Base-by-base conservation (phyloP, 2,888 invertebrate genomes). In the Latrodectus hesperus region DNA sequence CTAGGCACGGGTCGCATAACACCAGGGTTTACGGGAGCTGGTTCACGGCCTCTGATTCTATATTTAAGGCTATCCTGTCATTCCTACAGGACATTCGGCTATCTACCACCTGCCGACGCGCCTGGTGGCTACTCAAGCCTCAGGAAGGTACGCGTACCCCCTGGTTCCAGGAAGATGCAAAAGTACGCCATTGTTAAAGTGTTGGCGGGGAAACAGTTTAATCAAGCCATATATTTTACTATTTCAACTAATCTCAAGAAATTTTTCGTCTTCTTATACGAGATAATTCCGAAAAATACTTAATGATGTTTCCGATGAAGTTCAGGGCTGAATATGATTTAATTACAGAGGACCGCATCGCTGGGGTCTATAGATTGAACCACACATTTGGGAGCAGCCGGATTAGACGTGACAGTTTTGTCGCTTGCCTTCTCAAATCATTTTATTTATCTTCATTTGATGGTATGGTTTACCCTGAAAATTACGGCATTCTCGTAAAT, bases 241-340 rank as follows among this genome's bases (percentile, higher is more conserved):
- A 60, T 12, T 55, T 79, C 71, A 16, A 79, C 12, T 79, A 71
- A 38, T 71, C 70, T 6, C 71, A 71, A 38, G 60, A 55, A 71
- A 3, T 38, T 55, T 70, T 5, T 55, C 52, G 12, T 72, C 64
- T 72, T 51, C 73, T 22, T 72, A 17, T 16, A 80, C 65, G 78
- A 79, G 70, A 60, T 71, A 9, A 26, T 26, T 79, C 78, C 9
- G 38, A 22, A 70, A 79, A 55, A 49, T 55, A 70, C 26, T 55
- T 16, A 55, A 26, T 60, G 16, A 55, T 60, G 55, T 55, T 60
- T 17, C 70, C 14, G 38, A 53, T 70, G 14, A 16, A 16, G 14
- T 78, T 70, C n/a, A 16, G 49, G n/a, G 38, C 70, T 38, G 55
- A 53, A 79, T 55, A 49, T 79, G n/a, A 17, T 79, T 70, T 70